Base-by-base conservation (phyloP, 2,113 vertebrate species). In the Otocyon megalotis region DNA sequence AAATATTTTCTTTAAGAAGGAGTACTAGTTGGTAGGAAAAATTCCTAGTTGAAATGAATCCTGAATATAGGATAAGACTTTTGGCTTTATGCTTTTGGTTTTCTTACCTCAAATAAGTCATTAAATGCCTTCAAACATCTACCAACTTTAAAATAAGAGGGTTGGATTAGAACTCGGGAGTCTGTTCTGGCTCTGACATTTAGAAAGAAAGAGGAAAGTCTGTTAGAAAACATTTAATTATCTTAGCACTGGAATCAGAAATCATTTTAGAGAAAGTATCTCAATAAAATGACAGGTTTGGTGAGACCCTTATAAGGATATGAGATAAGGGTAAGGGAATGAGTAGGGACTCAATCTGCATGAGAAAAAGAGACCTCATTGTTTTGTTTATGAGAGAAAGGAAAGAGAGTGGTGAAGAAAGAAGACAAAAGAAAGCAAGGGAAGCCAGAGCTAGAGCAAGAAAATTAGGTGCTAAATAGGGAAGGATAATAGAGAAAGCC, bases 81-180 rank as follows among this genome's bases (percentile, higher is more conserved):
- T 88, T 96, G n/a, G 0, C 26, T 76, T 2, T 65, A 32, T 54
- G 15, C 32, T 5, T n/a, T 30, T 20, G 32, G 62, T 60, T 37
- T 93, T 81, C 16, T 56, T 60, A 60, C 15, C 35, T 43, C 65
- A 90, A 28, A 71, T 24, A 89, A 32, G 16, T 15, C 71, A 72
- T 88, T 71, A n/a, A 79, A 67, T 26, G 17, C 20, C 26, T 69
- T 20, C n/a, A 85, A 71, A 20, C 26, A 50, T 58, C 50, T 37
- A 8, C 58, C 43, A 90, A 72, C n/a, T 80, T 85, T 71, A 63
- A 96, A 62, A 62, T 80, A 43, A 94, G 30, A 93, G 24, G 30
- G 16, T 65, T 85, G 35, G 10, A 26, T 63, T 28, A 48, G 48
- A 53, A 86, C 19, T 85, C 88, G 58, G 58, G 50, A 56, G 13